These are phyloP conservation scores for Drosophila mayaguana DNA, from an alignment of 2,888 invertebrate species.

Conservation along the genomic window DNA sequence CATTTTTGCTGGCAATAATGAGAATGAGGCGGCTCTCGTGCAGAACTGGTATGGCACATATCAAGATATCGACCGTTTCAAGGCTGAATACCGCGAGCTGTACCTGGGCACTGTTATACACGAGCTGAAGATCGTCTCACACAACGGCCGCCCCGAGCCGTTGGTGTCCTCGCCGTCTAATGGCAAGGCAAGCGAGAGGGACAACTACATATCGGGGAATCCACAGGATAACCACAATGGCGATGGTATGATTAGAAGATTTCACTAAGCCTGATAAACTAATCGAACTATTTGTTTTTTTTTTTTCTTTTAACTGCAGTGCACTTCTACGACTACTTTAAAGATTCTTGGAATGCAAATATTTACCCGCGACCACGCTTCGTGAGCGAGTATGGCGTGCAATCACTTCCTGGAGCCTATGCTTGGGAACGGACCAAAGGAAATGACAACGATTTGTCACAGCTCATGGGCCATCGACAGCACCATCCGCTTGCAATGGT, in stretches of 20 bases:
- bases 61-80: conserved; percentile 86
- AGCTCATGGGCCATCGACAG: conserved; percentile 92
- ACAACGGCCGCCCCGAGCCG: conserved; percentile 82
- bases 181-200: conserved; percentile 89
- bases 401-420: conserved; percentile 92
- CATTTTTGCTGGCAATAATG: conserved; percentile 98
- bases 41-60: conserved; percentile 91
- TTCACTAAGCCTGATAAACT: conserved; percentile 36
- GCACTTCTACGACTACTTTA: conserved; percentile 95
- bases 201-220: conserved; percentile 91
- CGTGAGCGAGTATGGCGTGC: conserved; percentile 98
- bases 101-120: conserved; percentile 92
- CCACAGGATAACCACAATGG: conserved; percentile 93
- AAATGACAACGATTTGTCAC: conserved; percentile 87
- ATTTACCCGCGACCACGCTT: conserved; percentile 94
- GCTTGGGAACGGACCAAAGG: conserved; percentile 88
- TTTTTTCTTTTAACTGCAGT: conserved; percentile 86
- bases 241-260: conserved; percentile 88
- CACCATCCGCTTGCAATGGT: conserved; percentile 92
- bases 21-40: conserved; percentile 95
- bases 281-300: not conserved
- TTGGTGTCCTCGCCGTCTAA: conserved; percentile 97
- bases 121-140: conserved; percentile 86
- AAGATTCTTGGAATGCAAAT: conserved; percentile 92
- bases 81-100: conserved; percentile 92